These are phyloP conservation scores for Caenorhabditis inopinata DNA, from an alignment of 1,140 invertebrate genomes.

Conservation along the genomic window DNA sequence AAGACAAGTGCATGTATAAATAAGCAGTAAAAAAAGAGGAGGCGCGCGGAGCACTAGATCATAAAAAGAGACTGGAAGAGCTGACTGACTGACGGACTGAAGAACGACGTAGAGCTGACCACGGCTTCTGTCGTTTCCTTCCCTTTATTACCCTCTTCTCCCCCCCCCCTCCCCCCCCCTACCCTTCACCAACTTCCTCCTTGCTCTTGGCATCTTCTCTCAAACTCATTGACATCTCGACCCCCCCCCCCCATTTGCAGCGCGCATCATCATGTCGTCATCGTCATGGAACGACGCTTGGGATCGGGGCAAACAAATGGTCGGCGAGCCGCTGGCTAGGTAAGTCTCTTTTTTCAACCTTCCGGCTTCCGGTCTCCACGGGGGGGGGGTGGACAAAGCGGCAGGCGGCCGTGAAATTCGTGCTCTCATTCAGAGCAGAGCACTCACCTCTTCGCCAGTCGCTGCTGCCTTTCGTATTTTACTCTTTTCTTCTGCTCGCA, in stretches of 20 bases:
- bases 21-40: constrained; percentile 1
- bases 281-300: constrained; percentile 29
- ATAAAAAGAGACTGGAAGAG: constrained; percentile 11
- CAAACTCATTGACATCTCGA: no score
- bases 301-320: constrained; percentile 30
- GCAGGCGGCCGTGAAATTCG: not conserved
- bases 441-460: not conserved
- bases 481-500: no score
- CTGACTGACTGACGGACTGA: no score
- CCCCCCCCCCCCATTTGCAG: not conserved
- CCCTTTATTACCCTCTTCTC: constrained; percentile 19
- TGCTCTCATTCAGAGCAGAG: not conserved
- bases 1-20: constrained; percentile 33
- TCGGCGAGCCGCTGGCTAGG: constrained; percentile 2
- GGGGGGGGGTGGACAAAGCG: no score
- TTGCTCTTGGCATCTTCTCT: not conserved
- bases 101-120: no score
- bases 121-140: no score
- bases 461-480: no score
- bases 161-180: not conserved
- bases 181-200: not conserved
- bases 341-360: not conserved
- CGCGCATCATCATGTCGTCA: not conserved
- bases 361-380: not conserved
- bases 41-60: not conserved